These are phyloP conservation scores for Phalanger gymnotis DNA, from an alignment of 2,797 vertebrate species.

Conservation along the genomic window DNA sequence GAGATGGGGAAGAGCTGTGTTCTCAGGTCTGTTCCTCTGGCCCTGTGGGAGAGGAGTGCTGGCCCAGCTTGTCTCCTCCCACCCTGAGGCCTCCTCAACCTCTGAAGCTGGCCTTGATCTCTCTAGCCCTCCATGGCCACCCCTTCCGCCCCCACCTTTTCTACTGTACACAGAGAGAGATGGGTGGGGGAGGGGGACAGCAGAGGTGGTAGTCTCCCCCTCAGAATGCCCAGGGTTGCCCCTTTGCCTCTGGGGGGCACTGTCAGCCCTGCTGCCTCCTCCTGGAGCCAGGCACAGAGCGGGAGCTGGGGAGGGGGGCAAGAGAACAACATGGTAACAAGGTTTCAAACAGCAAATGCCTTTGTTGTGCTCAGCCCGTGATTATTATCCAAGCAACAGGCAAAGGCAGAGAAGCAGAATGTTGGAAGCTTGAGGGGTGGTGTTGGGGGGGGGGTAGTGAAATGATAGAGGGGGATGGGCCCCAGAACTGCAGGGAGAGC, in stretches of 20 bases:
- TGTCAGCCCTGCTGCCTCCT: conserved; percentile 31
- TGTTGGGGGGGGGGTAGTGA: neutral
- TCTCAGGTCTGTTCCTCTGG: conserved; percentile 40
- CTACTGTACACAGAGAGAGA: neutral
- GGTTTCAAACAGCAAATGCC: conserved; percentile 61
- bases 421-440: conserved; percentile 47
- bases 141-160: neutral
- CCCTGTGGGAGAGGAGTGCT: neutral
- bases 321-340: conserved; percentile 38
- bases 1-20: conserved; percentile 30
- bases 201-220: neutral
- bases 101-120: neutral
- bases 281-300: neutral
- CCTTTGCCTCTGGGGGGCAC: neutral
- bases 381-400: conserved; percentile 69
- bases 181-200: neutral
- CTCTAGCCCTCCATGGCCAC: neutral
- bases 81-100: conserved; percentile 7
- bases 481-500: conserved; percentile 17
- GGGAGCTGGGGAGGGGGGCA: neutral
- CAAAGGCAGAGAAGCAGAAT: conserved; percentile 51
- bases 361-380: conserved; percentile 68
- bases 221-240: neutral
- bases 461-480: neutral
- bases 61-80: neutral